phyloP scores from a whole-genome alignment of 2,113 vertebrate species.

The Heterochromis multidens region DNA sequence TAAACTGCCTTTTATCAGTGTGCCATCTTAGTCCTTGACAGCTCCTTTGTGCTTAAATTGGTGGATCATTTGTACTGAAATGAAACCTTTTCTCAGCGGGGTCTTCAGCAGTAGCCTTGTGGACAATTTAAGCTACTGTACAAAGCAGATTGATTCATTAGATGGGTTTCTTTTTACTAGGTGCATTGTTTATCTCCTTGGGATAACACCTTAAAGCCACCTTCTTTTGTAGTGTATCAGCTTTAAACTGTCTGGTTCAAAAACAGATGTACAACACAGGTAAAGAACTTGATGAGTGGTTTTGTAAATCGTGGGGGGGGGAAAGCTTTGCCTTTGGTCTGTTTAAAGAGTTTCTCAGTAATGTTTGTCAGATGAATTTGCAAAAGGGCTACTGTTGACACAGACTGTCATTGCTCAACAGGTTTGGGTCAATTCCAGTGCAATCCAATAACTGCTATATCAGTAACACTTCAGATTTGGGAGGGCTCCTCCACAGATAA shows the following conservation, averaged over 20 bases:
- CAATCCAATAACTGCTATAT: conserved; percentile 28
- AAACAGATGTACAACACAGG: background rate
- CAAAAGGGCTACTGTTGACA: background rate
- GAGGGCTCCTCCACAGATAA: background rate
- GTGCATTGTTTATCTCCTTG: background rate
- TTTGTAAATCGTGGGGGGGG: background rate
- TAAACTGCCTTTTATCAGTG: background rate
- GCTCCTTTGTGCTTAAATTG: background rate
- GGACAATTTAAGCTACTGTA: background rate
- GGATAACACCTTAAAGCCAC: background rate
- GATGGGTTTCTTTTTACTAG: background rate
- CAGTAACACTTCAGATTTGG: conserved; percentile 14
- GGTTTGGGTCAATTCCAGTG: conserved; percentile 14
- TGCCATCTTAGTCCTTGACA: background rate
- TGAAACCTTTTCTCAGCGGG: background rate
- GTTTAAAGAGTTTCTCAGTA: conserved; percentile 1
- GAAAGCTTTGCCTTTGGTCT: background rate
- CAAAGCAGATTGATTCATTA: background rate
- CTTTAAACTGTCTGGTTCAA: background rate
- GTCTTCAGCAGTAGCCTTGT: background rate
- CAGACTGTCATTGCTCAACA: conserved; percentile 32
- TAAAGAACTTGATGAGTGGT: conserved; percentile 5
- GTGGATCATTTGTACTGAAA: background rate
- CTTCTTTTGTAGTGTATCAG: background rate
- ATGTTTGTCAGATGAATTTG: conserved; percentile 35